Evolutionary conservation across 2,113 vertebrate species (phyloP).

Genomic region (Circaetus cinerascens): DNA sequence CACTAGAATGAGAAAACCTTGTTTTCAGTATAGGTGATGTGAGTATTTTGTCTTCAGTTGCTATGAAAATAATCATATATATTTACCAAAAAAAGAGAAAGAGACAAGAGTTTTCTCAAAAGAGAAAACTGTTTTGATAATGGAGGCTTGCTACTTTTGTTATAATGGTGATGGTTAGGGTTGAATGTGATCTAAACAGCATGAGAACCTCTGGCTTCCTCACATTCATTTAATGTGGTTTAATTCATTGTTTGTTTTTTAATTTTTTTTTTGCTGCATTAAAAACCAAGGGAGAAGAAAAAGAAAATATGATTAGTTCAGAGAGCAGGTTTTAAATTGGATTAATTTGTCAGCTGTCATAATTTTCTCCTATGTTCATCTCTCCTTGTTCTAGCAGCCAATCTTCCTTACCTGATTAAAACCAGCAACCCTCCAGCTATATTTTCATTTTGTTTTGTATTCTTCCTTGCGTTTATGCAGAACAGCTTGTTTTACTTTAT

Average conservation of each 20-base stretch:
- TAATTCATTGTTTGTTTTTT: not conserved
- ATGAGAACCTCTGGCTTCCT: not conserved
- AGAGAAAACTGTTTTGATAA: not conserved
- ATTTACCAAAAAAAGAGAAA: not conserved
- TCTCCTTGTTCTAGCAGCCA: not conserved
- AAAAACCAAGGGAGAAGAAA: not conserved
- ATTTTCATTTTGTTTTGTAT: not conserved
- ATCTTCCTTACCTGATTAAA: conserved; percentile 2
- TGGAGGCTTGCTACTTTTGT: not conserved
- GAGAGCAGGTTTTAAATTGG: not conserved
- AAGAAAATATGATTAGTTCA: not conserved
- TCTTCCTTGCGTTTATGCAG: not conserved
- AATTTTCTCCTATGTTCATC: not conserved
- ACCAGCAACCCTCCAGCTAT: not conserved
- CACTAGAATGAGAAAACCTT: not conserved
- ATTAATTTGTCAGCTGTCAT: conserved; percentile 19
- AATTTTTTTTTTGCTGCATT: not conserved
- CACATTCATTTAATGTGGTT: not conserved
- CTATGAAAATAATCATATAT: not conserved
- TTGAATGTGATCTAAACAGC: not conserved
- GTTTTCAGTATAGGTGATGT: not conserved
- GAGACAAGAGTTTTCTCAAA: not conserved
- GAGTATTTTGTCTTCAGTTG: not conserved
- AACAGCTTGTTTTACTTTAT: not conserved
- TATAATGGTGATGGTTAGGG: not conserved